Conservation (phyloP, 1,140 invertebrate genomes). For the Cardiocondyla obscurior region DNA sequence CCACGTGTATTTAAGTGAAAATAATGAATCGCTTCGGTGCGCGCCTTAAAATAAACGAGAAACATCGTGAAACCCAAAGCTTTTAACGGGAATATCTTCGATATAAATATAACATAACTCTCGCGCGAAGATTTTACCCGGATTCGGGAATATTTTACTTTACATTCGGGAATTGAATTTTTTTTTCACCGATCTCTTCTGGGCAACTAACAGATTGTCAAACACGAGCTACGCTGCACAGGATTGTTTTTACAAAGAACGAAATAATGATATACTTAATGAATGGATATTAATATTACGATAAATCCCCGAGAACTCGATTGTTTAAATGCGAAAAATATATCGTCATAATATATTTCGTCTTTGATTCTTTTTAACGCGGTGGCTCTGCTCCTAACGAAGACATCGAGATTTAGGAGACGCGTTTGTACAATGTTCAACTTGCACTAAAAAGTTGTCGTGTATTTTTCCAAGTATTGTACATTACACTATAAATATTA, state of each 20-base stretch:
- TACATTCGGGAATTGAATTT: conserved; percentile 9
- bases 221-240: conserved; percentile 42
- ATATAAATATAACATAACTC: conserved; percentile 68
- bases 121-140: conserved; percentile 32
- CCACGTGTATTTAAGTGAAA: conserved; percentile 77
- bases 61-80: conserved; percentile 62
- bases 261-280: conserved; percentile 23
- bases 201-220: conserved; percentile 36
- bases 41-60: conserved; percentile 76
- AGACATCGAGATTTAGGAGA: conserved; percentile 47
- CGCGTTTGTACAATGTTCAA: conserved; percentile 74
- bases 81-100: conserved; percentile 53
- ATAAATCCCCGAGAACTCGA: conserved; percentile 26
- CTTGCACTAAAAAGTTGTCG: conserved; percentile 79
- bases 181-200: neutral
- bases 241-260: conserved; percentile 14
- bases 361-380: conserved; percentile 65
- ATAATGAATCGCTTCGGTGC: conserved; percentile 79
- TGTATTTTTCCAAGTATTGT: conserved; percentile 82
- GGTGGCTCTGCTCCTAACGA: conserved; percentile 21
- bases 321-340: conserved; percentile 55
- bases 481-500: conserved; percentile 81
- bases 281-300: conserved; percentile 53
- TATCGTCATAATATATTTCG: conserved; percentile 65
- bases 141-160: conserved; percentile 6